phyloP scores from a whole-genome alignment of 1,140 invertebrate genomes.

The Cylas formicarius region DNA sequence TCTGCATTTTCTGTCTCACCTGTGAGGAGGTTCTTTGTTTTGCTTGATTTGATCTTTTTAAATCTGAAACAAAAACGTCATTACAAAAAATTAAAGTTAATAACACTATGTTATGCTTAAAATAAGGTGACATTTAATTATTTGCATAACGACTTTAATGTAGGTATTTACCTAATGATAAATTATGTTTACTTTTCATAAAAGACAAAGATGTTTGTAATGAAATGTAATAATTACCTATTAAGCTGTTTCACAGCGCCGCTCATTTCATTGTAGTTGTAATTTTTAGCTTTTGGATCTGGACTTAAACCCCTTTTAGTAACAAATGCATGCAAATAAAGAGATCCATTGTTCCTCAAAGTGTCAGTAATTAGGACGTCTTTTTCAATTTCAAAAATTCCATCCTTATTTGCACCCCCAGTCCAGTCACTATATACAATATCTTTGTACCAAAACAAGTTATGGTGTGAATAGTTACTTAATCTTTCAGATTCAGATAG shows the following conservation, averaged over 20 bases:
- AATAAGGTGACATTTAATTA: too few relatives aligned
- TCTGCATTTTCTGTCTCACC: slow-evolving; percentile 78
- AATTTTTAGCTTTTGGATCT: slow-evolving; percentile 58
- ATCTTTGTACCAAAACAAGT: slow-evolving; percentile 80
- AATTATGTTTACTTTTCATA: slow-evolving; percentile 5
- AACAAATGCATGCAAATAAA: slow-evolving; percentile 88
- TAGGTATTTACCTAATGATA: too few relatives aligned
- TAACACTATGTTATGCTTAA: neutral
- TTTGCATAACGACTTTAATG: too few relatives aligned
- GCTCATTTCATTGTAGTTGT: slow-evolving; percentile 62
- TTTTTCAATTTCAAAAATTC: slow-evolving; percentile 61
- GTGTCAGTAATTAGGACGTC: slow-evolving; percentile 62
- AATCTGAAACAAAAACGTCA: slow-evolving; percentile 52
- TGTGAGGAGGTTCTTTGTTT: slow-evolving; percentile 90
- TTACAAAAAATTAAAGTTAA: neutral
- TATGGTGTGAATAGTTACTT: slow-evolving; percentile 57
- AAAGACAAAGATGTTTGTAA: too few relatives aligned
- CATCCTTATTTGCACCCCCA: slow-evolving; percentile 74
- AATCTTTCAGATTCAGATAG: slow-evolving; percentile 74
- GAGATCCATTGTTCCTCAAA: slow-evolving; percentile 87
- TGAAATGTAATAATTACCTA: slow-evolving; percentile 55
- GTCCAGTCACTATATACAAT: slow-evolving; percentile 94
- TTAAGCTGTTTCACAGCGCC: slow-evolving; percentile 80
- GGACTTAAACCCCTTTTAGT: slow-evolving; percentile 75
- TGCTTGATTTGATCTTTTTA: slow-evolving; percentile 81